Evolutionary conservation across 2,113 vertebrate species (phyloP), one percentile per base, ranked within the genome.

Genomic region (Petroica traversi): DNA sequence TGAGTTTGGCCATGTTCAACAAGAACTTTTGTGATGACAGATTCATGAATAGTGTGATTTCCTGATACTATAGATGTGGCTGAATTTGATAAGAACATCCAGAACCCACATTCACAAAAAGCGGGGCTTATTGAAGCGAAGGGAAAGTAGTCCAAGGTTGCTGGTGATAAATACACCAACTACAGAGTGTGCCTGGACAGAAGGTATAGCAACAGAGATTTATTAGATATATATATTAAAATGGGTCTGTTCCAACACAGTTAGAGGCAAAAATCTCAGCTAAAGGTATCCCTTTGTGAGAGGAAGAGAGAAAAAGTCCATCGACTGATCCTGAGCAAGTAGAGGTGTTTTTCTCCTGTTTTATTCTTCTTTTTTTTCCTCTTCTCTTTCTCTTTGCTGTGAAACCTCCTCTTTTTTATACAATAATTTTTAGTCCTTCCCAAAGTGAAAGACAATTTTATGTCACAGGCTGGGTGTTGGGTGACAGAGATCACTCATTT

Each of bases 311-410:
- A 52, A n/a, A 40, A 52, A 29, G 20, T 74, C 11, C 13, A 29
- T 31, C 0, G 0, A 19, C 20, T 0, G 0, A 68, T 26, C 46
- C 38, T 22, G 17, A 75, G 14, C 17, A 68, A 75, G 29, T 3
- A 5, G 40, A 68, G 40, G 12, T 54, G 45, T 2, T 67, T 81
- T 67, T 34, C 46, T 46, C 13, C 17, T 19, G 17, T 25, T 75
- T 57, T 20, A n/a, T 11, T 59, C 22, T 54, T 46, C 46, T 2
- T 61, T 54, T n/a, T 26, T 31, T 14, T 38, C 45, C 45, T 45
- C 33, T 28, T n/a, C 5, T 59, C 8, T 45, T 36, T 40, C 12
- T 24, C 14, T 59, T 45, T 22, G 3, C 29, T 34, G 9, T 31
- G 54, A 61, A 54, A 38, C 1, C 1, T 2, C 14, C 12, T 18